Base-by-base conservation (phyloP, 2,888 invertebrate species). In the Pogonocherus hispidulus region DNA sequence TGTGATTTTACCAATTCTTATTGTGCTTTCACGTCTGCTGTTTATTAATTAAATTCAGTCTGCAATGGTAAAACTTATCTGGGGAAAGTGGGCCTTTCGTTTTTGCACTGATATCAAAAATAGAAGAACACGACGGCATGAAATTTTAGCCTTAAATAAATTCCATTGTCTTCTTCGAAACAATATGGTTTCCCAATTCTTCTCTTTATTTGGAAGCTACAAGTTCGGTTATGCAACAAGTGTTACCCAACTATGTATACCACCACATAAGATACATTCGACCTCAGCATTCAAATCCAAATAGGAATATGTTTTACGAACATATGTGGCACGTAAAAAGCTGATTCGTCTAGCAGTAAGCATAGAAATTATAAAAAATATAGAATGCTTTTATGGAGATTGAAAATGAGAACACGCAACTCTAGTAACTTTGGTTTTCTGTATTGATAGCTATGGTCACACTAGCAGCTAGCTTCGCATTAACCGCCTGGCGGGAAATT, bases 1-100 rank as follows among this genome's bases (percentile, higher is more conserved):
- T 49, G 37, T 47, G 60, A 49, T 49, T 60, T 47, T 60, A 60
- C 35, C 49, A 49, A 60, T 49, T 60, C 46, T 60, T 60, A 60
- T 60, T 49, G 49, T 47, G 60, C 60, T 60, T 60, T 60, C 60
- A 49, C 60, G 35, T 60, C 49, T 47, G 14, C 16, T 27, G 27
- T 56, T 23, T 20, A 37, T 18, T 14, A 41, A 47, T 9, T 37
- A 44, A 37, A 41, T 56, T 56, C 14, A n/a, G 14, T 56, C 20
- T n/a, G 41, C 32, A 41, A 20, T 56, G 44, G 56, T 23, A 56
- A 44, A 56, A 44, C 22, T 56, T n/a, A 20, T 18, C 16, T 16
- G 41, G 55, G 56, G 44, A 56, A 44, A 23, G 41, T 19, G 18
- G 18, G 18, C 9, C 8, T 20, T 20, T 55, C 19, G 9, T n/a